Evolutionary conservation across 2,888 invertebrate genomes (phyloP), one percentile per base, ranked within the genome.

Genomic region (Drosophila suboccidentalis): DNA sequence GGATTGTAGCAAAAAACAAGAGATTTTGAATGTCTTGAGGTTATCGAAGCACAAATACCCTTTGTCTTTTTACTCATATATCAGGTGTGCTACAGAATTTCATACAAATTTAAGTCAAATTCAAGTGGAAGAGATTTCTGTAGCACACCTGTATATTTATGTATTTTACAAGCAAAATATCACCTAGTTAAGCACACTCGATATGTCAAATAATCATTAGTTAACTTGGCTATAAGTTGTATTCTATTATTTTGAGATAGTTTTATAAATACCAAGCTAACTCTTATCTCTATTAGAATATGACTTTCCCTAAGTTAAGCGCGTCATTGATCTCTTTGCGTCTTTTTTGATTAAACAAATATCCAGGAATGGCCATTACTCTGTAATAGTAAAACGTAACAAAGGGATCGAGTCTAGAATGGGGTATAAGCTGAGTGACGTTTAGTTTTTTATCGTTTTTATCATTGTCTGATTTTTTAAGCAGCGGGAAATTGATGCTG

Each of bases 1-100:
- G 26, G 4, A 22, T 39, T 36, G 29, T 1, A 9, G 36, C 11
- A 43, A 50, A 54, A 34, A 46, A 36, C 36, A 59, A 29, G 39
- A 13, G 26, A 59, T 34, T n/a, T 32, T 10, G n/a, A 17, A 17
- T n/a, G 34, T 8, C 4, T 13, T 19, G 2, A 9, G 15, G 2
- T 13, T 2, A 26, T 15, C 44, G 59, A 60, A 51, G 29, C 10
- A 41, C 5, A 5, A 38, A 78, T 73, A 57, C 74, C 8, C 73
- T 72, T 19, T 11, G 10, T 15, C 13, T 15, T 15, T 15, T 4
- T 36, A 36, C 1, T 32, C 0, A 10, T 9, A 32, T 32, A n/a
- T n/a, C n/a, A n/a, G n/a, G n/a, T n/a, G n/a, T n/a, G n/a, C n/a
- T n/a, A n/a, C n/a, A n/a, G n/a, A n/a, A n/a, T n/a, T n/a, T n/a